These are phyloP conservation scores for Taphrorychus bicolor DNA, from an alignment of 2,888 invertebrate genomes.

Conservation along the genomic window DNA sequence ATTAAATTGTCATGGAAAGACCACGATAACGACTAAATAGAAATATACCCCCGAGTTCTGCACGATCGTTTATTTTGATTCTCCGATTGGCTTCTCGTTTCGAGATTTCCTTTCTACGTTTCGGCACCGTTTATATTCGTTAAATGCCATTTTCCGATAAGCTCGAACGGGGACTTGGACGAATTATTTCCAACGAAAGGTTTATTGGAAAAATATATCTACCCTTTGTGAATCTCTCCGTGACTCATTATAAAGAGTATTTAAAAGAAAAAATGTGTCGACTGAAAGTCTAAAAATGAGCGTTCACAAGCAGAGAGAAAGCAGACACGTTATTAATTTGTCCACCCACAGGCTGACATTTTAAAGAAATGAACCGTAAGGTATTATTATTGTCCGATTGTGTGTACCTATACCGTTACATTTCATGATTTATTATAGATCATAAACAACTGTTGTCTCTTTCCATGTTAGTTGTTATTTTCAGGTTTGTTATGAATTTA, in stretches of 20 bases:
- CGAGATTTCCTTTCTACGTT: slow-evolving; percentile 27
- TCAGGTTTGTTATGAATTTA: slow-evolving; percentile 7
- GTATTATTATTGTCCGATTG: slow-evolving; percentile 41
- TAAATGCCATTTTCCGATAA: slow-evolving; percentile 25
- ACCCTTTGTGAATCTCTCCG: not conserved
- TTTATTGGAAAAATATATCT: slow-evolving; percentile 2
- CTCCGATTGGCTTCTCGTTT: slow-evolving; percentile 28
- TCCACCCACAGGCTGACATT: slow-evolving; percentile 40
- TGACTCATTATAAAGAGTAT: no score
- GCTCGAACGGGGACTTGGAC: slow-evolving; percentile 11
- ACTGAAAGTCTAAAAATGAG: not conserved
- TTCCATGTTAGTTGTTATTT: slow-evolving; percentile 18
- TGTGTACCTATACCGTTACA: slow-evolving; percentile 33
- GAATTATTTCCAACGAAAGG: slow-evolving; percentile 11
- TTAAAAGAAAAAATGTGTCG: not conserved
- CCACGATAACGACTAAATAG: slow-evolving; percentile 22
- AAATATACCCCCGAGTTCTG: slow-evolving; percentile 23
- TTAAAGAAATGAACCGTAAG: slow-evolving; percentile 37
- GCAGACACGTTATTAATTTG: slow-evolving; percentile 30
- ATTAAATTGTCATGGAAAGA: slow-evolving; percentile 27
- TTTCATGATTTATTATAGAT: slow-evolving; percentile 37
- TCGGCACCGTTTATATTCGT: slow-evolving; percentile 29
- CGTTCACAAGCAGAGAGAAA: not conserved
- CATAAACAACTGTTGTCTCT: slow-evolving; percentile 19
- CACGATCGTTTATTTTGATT: slow-evolving; percentile 36